These are phyloP conservation scores for Baryphthengus martii DNA, from an alignment of 2,113 vertebrate species.

Conservation along the genomic window DNA sequence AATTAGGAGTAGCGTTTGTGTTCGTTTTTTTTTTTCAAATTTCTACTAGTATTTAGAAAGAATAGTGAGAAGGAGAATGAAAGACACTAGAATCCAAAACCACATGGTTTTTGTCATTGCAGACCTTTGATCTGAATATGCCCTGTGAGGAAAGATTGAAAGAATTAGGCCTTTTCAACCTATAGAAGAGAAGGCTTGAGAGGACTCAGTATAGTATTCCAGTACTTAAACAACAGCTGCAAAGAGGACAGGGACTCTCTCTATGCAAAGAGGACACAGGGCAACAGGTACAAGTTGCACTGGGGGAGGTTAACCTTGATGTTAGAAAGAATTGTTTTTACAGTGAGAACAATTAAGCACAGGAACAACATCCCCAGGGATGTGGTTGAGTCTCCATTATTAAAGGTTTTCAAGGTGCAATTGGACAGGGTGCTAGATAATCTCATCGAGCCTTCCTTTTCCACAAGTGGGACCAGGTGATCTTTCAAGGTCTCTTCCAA, in stretches of 20 bases:
- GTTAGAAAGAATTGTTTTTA: background rate
- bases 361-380: background rate
- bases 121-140: background rate
- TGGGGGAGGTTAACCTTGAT: background rate
- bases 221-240: background rate
- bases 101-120: background rate
- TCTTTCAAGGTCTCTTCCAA: background rate
- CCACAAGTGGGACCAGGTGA: background rate
- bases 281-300: background rate
- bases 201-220: background rate
- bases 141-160: background rate
- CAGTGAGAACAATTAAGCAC: background rate
- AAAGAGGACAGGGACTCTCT: background rate
- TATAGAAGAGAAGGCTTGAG: background rate
- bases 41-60: background rate
- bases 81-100: background rate
- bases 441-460: background rate
- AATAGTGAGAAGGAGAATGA: background rate
- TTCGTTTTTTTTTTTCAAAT: background rate
- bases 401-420: background rate
- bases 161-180: background rate
- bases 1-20: background rate
- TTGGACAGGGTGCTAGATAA: background rate
- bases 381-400: background rate
- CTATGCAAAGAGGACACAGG: background rate